These are phyloP conservation scores for Chrysodeixis includens DNA, from an alignment of 2,888 invertebrate genomes.

Conservation along the genomic window DNA sequence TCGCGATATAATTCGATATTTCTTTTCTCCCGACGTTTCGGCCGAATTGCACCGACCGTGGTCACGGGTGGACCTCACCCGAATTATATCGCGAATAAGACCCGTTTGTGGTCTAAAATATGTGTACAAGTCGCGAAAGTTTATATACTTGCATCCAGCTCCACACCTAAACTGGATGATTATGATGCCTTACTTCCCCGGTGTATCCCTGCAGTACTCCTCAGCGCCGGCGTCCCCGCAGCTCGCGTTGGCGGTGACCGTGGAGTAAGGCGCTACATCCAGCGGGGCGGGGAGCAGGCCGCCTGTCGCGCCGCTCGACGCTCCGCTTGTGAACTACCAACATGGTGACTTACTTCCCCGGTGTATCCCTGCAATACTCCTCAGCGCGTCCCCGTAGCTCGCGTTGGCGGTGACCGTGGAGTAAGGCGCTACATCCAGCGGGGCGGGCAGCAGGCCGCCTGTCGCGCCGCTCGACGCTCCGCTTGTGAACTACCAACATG, in stretches of 20 bases:
- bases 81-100: too few relatives aligned
- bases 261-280: constrained; percentile 96
- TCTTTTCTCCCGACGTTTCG: too few relatives aligned
- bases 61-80: too few relatives aligned
- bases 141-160: too few relatives aligned
- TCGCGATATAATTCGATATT: too few relatives aligned
- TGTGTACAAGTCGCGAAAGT: too few relatives aligned
- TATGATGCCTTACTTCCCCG: constrained; percentile 86
- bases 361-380: constrained; percentile 95
- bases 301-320: constrained; percentile 52
- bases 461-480: constrained; percentile 49
- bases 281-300: constrained; percentile 95
- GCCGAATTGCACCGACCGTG: too few relatives aligned
- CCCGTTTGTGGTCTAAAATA: too few relatives aligned
- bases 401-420: constrained; percentile 95
- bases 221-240: constrained; percentile 96
- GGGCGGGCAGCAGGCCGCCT: constrained; percentile 93
- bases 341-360: constrained; percentile 77
- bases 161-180: too few relatives aligned
- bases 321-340: constrained; percentile 59
- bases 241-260: constrained; percentile 96
- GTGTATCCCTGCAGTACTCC: constrained; percentile 95
- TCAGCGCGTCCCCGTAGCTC: constrained; percentile 97
- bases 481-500: constrained; percentile 62
- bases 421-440: constrained; percentile 96